Conservation (phyloP, 1,140 invertebrate species). For the Littorina saxatilis region DNA sequence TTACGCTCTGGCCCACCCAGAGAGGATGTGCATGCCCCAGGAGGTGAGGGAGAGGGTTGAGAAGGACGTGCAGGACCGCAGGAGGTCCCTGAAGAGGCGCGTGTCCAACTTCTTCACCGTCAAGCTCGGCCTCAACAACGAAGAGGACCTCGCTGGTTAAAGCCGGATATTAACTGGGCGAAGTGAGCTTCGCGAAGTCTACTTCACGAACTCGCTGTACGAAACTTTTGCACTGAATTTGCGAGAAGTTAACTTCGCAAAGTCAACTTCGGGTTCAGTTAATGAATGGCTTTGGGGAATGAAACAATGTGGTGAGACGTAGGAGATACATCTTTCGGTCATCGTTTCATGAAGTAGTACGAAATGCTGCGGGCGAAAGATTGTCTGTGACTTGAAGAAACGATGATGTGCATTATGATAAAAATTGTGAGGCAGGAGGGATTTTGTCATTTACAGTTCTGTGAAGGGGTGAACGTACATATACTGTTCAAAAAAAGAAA, state of each 20-base stretch:
- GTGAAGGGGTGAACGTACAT: too few relatives aligned
- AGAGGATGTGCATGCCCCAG: slow-evolving; percentile 46
- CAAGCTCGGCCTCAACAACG: slow-evolving; percentile 34
- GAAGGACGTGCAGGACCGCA: slow-evolving; percentile 39
- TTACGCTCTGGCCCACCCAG: slow-evolving; percentile 45
- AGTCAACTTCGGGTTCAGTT: too few relatives aligned
- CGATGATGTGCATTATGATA: too few relatives aligned
- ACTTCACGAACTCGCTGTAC: not conserved
- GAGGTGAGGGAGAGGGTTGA: slow-evolving; percentile 40
- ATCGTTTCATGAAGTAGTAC: not conserved
- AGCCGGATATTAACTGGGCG: too few relatives aligned
- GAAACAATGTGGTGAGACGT: not conserved
- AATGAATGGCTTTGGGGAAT: not conserved
- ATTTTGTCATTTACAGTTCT: too few relatives aligned
- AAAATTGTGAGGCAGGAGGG: too few relatives aligned
- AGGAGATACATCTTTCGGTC: not conserved
- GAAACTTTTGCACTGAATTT: not conserved
- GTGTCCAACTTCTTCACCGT: slow-evolving; percentile 40
- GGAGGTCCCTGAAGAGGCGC: slow-evolving; percentile 31
- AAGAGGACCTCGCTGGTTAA: slow-evolving; percentile 39
- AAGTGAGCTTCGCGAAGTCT: not conserved
- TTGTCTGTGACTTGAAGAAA: too few relatives aligned
- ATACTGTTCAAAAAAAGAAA: too few relatives aligned
- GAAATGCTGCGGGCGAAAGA: too few relatives aligned
- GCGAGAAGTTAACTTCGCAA: too few relatives aligned